Conservation (phyloP, 2,888 invertebrate species). For the Camponotus fellah region DNA sequence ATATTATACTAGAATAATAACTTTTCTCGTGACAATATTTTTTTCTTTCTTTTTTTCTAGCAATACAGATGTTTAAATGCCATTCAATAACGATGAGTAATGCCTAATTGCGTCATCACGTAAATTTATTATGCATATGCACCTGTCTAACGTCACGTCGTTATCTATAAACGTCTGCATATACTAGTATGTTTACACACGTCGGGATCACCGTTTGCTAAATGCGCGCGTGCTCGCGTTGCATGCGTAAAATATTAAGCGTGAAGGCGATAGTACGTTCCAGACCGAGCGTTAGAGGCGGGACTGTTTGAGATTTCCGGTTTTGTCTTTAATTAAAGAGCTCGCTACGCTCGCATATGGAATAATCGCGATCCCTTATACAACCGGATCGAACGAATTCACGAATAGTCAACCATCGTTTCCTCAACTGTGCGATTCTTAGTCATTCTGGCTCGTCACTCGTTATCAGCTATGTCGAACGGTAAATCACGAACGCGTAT, state of each 20-base stretch:
- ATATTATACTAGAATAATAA: neutral
- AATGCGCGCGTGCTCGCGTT: slow-evolving; percentile 3
- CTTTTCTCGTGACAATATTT: neutral
- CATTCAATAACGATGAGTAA: neutral
- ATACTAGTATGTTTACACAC: neutral
- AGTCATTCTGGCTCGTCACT: neutral
- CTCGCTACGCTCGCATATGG: slow-evolving; percentile 45
- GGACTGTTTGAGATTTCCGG: slow-evolving; percentile 60
- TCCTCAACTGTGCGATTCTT: slow-evolving; percentile 35
- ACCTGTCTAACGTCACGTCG: slow-evolving; percentile 22
- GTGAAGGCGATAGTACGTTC: slow-evolving; percentile 45
- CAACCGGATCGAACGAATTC: slow-evolving; percentile 60
- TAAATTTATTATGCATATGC: neutral
- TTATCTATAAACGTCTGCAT: slow-evolving; percentile 36
- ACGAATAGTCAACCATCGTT: slow-evolving; percentile 39
- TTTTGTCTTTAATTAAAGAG: slow-evolving; percentile 62
- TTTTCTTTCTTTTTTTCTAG: neutral
- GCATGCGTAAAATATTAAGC: slow-evolving; percentile 52
- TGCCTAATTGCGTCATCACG: slow-evolving; percentile 20
- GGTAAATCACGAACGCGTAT: slow-evolving; percentile 14
- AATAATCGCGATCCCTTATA: slow-evolving; percentile 61
- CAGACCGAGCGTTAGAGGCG: slow-evolving; percentile 7
- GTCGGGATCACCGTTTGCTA: slow-evolving; percentile 21
- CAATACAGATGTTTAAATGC: neutral
- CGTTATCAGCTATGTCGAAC: slow-evolving; percentile 20